Evolutionary conservation across 2,797 vertebrate species (phyloP), one percentile per base, ranked within the genome.

Genomic region (Dicrostonyx torquatus): DNA sequence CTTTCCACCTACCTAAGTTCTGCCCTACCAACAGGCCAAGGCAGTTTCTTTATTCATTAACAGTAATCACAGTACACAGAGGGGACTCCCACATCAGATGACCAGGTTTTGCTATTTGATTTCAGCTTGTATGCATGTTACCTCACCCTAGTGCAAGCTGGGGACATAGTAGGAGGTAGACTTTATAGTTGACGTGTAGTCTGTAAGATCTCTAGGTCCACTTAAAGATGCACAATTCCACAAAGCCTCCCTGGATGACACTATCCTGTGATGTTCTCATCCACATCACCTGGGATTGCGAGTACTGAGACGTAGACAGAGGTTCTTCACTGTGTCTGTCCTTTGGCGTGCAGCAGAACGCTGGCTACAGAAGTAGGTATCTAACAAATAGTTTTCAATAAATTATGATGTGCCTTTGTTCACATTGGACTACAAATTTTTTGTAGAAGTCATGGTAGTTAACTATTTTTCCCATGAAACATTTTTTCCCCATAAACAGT

Each of bases 331-430:
- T 73, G 3, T 76, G 64, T 87, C 26, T 58, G 45, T 88, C 64
- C 89, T 15, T 58, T 55, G 88, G 53, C 20, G 79, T 60, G 50
- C 5, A 64, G 48, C 26, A 90, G 43, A 79, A 72, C 34, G 45
- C 2, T 83, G 53, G n/a, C 55, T 60, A 93, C 4, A 87, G 79
- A 70, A 91, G 0, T 72, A 17, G 17, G 64, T 79, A 76, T n/a
- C 91, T 77, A 89, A 91, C 72, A 93, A 45, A 93, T 15, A 8
- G 78, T 91, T 93, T 85, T 89, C 15, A 95, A 89, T 91, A 93
- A 78, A 37, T 93, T 72, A 91, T 92, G 89, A 91, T 53, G 1
- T 79, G 15, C 70, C 83, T 94, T 91, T 91, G n/a, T 80, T 93
- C 53, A 87, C 73, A 82, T n/a, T 22, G 11, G 15, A 95, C 40